These are phyloP conservation scores for Poecilia gillii DNA, from an alignment of 2,797 vertebrate genomes.

Conservation along the genomic window DNA sequence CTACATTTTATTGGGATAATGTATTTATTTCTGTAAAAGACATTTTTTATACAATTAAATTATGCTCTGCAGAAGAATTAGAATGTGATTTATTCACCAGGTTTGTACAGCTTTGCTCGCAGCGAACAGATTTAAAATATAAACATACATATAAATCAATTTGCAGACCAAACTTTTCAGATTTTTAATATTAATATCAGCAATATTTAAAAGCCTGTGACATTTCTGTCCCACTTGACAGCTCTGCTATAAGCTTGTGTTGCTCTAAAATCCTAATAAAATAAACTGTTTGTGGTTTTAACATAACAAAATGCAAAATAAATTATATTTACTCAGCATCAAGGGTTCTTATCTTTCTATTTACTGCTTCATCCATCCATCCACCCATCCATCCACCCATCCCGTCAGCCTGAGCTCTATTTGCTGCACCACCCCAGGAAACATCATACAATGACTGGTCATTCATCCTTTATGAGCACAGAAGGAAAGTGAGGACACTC, in stretches of 20 bases:
- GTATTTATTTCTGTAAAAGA: not conserved
- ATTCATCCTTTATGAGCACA: slow-evolving; percentile 68
- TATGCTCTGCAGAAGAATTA: too few relatives aligned
- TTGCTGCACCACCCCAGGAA: slow-evolving; percentile 46
- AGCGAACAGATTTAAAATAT: too few relatives aligned
- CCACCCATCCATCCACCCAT: not conserved
- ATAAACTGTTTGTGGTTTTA: too few relatives aligned
- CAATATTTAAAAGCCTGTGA: not conserved
- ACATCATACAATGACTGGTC: slow-evolving; percentile 41
- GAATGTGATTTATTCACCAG: too few relatives aligned
- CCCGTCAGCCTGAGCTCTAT: not conserved
- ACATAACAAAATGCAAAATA: not conserved
- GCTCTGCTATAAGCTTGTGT: not conserved
- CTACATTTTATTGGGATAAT: not conserved
- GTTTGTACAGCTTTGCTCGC: too few relatives aligned
- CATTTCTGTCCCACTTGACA: not conserved
- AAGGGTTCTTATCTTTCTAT: not conserved
- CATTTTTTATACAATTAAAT: not conserved
- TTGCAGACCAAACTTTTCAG: not conserved
- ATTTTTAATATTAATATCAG: not conserved
- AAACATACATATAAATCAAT: not conserved
- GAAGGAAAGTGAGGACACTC: slow-evolving; percentile 21
- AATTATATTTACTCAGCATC: not conserved
- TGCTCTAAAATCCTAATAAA: not conserved
- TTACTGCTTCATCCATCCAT: not conserved